Evolutionary conservation across 2,888 invertebrate genomes (phyloP).

Genomic region (Capitulum mitella): DNA sequence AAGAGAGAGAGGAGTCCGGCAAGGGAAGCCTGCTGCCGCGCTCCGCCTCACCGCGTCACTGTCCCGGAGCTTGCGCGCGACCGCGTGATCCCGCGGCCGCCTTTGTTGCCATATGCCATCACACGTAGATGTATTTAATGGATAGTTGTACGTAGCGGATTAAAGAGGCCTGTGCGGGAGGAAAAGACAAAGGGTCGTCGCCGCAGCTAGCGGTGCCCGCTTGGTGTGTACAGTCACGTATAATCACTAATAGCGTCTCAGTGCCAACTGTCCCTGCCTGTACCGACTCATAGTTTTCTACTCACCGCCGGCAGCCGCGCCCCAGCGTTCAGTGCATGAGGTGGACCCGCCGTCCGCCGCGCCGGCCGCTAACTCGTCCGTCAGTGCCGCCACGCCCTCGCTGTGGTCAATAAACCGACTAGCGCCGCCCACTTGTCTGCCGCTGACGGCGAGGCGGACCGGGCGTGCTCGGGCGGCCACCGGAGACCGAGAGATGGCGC

Average conservation of each 20-base stretch:
- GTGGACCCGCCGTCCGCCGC: neutral
- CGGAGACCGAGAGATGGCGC: neutral
- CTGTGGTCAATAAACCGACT: slow-evolving; percentile 9
- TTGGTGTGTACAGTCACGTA: neutral
- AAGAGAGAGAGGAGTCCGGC: neutral
- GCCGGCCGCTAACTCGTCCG: neutral
- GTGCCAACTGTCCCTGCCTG: neutral
- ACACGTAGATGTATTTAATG: slow-evolving; percentile 15
- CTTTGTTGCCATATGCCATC: slow-evolving; percentile 23
- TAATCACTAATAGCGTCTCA: slow-evolving; percentile 16
- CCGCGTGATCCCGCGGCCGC: neutral
- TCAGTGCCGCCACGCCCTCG: neutral
- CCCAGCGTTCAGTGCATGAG: neutral
- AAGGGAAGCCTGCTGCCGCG: neutral
- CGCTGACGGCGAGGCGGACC: too few species aligned
- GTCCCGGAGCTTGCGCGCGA: slow-evolving; percentile 15
- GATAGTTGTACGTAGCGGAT: neutral
- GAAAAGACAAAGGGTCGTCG: neutral
- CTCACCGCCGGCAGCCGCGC: neutral
- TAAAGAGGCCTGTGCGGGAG: neutral
- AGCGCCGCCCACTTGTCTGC: neutral
- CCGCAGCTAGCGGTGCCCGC: neutral
- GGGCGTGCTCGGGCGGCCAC: too few species aligned
- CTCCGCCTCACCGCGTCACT: neutral
- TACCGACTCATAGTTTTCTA: slow-evolving; percentile 9